Evolutionary conservation across 2,888 invertebrate genomes (phyloP), one percentile per base, ranked within the genome.

Genomic region (Phortica magna): DNA sequence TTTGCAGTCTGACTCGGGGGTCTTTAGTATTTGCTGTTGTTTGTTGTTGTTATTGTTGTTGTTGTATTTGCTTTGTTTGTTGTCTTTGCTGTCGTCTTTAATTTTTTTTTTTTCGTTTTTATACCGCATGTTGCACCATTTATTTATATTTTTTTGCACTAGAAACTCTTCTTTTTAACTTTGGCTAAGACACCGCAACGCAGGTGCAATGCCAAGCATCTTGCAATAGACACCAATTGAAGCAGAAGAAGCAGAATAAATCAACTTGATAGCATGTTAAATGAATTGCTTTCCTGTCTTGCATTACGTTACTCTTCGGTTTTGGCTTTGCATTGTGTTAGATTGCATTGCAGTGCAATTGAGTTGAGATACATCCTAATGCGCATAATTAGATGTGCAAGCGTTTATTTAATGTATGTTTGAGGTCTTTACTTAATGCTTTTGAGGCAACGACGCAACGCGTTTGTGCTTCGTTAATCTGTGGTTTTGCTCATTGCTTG

Each of bases 121-220:
- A 2, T 59, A 59, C n/a, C 59, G 59, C 59, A 59, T 59, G n/a
- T 59, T 59, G 59, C 59, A 59, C 59, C 59, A 59, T n/a, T 59
- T 59, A 59, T 59, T 59, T 59, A 31, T 31, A 59, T 48, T 48
- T 48, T 48, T 48, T 3, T 59, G 59, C 59, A 59, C n/a, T 59
- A 7, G 12, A 2, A 17, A 53, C 53, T 59, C 6, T 59, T 59
- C 59, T 19, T 59, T 59, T 59, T 53, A 7, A 14, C n/a, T 59
- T 59, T 59, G n/a, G 59, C 19, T 59, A 1, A 65, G 65, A 39
- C 19, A 19, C 17, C 19, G 61, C 17, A 22, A 14, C 39, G 41
- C 65, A 65, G 65, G 39, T 65, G 65, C 65, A 39, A 9, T 22
- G 19, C 61, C 9, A 61, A 61, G 9, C 48, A 12, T 48, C 19